Percentiles rank a stretch among this genome's conserved stretches.
phyloP scores from a whole-genome alignment of 2,797 vertebrate genomes.

The Catostomus latipinnis region DNA sequence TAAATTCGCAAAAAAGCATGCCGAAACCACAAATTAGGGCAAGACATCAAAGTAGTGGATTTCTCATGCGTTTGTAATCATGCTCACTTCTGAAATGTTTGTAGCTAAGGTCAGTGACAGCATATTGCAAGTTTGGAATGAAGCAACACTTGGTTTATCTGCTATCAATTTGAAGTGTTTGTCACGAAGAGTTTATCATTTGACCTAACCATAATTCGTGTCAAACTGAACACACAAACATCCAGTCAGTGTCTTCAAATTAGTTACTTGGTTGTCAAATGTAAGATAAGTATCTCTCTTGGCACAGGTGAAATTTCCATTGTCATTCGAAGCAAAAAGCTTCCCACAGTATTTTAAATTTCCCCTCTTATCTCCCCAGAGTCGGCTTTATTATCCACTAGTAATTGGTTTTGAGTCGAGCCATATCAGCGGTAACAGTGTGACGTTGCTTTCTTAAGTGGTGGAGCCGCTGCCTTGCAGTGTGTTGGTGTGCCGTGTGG shows the following conservation, averaged over 20 bases:
- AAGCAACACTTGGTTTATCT: constrained; percentile 32
- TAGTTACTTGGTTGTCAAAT: constrained; percentile 1
- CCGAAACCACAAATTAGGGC: constrained; percentile 55
- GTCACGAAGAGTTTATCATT: constrained; percentile 37
- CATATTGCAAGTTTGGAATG: neutral
- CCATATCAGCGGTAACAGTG: constrained; percentile 13
- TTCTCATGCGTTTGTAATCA: constrained; percentile 49
- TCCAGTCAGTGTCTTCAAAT: neutral
- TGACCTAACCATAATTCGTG: neutral
- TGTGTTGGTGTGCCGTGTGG: constrained; percentile 22
- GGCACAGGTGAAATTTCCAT: constrained; percentile 31
- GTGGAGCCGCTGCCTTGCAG: constrained; percentile 20
- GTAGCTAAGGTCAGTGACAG: constrained; percentile 21
- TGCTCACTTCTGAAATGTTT: constrained; percentile 44
- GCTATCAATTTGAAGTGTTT: constrained; percentile 42
- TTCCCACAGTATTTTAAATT: constrained; percentile 7
- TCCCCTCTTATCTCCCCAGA: constrained; percentile 23
- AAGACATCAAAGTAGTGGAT: constrained; percentile 56
- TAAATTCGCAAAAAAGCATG: constrained; percentile 59
- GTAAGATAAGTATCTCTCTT: constrained; percentile 31
- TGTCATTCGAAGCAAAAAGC: neutral
- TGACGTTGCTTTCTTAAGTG: constrained; percentile 10
- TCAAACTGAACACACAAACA: neutral
- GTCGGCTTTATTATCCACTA: constrained; percentile 16
- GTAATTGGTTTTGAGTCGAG: constrained; percentile 50